phyloP scores from a whole-genome alignment of 2,888 invertebrate genomes.

The Cryptus armator region DNA sequence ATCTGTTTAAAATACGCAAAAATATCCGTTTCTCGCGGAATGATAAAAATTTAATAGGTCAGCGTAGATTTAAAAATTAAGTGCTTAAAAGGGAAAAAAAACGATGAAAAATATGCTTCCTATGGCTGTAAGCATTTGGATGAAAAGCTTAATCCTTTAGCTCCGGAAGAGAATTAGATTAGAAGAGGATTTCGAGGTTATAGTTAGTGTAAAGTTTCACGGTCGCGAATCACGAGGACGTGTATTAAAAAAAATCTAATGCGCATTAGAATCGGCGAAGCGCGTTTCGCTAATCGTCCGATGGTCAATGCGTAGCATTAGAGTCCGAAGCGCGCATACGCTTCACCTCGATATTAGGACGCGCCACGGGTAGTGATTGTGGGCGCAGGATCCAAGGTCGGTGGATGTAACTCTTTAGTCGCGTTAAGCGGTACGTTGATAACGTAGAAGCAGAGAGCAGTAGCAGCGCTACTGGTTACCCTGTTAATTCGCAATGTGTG shows the following conservation, averaged over 20 bases:
- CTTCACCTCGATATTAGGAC: conserved; percentile 57
- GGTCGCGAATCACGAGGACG: conserved; percentile 47
- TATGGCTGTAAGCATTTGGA: too few relatives aligned
- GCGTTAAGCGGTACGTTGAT: conserved; percentile 74
- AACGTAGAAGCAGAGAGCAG: conserved; percentile 43
- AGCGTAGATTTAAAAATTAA: too few relatives aligned
- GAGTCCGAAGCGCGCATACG: conserved; percentile 1
- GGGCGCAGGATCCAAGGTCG: conserved; percentile 78
- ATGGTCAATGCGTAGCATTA: background rate
- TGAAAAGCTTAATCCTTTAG: background rate
- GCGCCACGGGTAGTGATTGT: conserved; percentile 32
- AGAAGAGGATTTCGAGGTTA: conserved; percentile 1
- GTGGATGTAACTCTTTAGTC: conserved; percentile 80
- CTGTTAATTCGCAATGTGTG: conserved; percentile 58
- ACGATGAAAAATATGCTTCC: too few relatives aligned
- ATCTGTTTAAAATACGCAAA: background rate
- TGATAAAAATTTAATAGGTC: background rate
- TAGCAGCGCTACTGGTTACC: conserved; percentile 33
- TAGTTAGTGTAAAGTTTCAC: conserved; percentile 38
- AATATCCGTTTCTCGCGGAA: too few relatives aligned
- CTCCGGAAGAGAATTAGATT: conserved; percentile 5
- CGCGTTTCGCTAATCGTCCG: conserved; percentile 42
- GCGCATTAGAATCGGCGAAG: conserved; percentile 7
- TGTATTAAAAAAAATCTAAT: conserved; percentile 14
- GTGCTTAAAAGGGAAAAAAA: too few relatives aligned